These are phyloP conservation scores for Myzus persicae DNA, from an alignment of 1,140 invertebrate species.

Conservation along the genomic window DNA sequence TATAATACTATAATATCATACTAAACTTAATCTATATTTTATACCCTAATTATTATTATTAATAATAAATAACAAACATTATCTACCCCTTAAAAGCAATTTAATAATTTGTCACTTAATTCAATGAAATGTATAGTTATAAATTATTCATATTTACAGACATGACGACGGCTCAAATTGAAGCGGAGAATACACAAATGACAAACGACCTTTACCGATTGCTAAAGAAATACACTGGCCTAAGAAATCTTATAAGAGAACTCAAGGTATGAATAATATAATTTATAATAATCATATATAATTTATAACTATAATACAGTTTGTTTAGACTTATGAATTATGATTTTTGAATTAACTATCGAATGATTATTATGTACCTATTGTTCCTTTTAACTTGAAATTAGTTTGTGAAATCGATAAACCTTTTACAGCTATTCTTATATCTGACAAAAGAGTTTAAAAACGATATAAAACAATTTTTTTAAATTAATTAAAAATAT, in stretches of 20 bases:
- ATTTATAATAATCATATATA: not conserved
- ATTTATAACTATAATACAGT: too few relatives aligned
- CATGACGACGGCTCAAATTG: slow-evolving; percentile 91
- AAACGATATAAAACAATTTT: too few relatives aligned
- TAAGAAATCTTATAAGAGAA: slow-evolving; percentile 86
- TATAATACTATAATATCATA: not conserved
- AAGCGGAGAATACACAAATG: slow-evolving; percentile 92
- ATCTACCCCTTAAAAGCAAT: not conserved
- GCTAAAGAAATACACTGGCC: slow-evolving; percentile 88
- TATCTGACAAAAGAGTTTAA: too few relatives aligned
- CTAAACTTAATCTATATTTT: not conserved
- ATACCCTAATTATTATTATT: not conserved
- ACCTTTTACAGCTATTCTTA: too few relatives aligned
- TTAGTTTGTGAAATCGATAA: too few relatives aligned
- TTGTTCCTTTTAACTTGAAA: not conserved
- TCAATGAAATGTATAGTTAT: not conserved
- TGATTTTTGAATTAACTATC: too few relatives aligned
- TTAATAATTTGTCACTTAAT: not conserved
- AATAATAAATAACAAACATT: not conserved
- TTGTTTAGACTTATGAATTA: not conserved
- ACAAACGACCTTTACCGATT: slow-evolving; percentile 91
- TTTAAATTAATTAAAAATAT: not conserved
- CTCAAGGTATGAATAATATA: slow-evolving; percentile 75
- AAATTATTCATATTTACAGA: slow-evolving; percentile 69
- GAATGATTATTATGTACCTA: not conserved